phyloP scores from a whole-genome alignment of 2,888 invertebrate genomes.

The Ectemnius lituratus region DNA sequence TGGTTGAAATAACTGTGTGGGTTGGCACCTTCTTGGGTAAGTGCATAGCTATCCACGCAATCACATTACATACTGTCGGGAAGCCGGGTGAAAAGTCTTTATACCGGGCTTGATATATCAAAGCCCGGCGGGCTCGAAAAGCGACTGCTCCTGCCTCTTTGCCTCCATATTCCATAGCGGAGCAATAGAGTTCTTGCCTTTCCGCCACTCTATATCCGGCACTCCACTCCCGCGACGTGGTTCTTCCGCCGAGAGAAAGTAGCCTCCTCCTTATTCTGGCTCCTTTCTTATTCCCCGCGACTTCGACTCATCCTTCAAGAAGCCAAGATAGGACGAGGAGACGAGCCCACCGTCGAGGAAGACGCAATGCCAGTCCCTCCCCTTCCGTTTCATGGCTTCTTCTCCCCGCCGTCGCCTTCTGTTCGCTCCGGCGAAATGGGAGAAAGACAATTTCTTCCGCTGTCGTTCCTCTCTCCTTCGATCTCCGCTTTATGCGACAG shows the following conservation, averaged over 20 bases:
- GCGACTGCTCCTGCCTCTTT: slow-evolving; percentile 13
- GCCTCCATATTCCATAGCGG: slow-evolving; percentile 36
- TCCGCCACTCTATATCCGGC: slow-evolving; percentile 62
- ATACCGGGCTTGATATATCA: slow-evolving; percentile 53
- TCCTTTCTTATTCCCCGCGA: slow-evolving; percentile 22
- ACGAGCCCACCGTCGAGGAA: neutral
- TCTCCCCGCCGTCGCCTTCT: neutral
- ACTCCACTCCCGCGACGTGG: slow-evolving; percentile 51
- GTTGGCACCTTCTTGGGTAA: slow-evolving; percentile 12
- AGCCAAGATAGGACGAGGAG: neutral
- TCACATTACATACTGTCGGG: slow-evolving; percentile 49
- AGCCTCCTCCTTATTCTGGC: slow-evolving; percentile 43
- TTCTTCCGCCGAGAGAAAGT: slow-evolving; percentile 58
- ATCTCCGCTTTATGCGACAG: slow-evolving; percentile 42
- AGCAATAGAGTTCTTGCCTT: slow-evolving; percentile 60
- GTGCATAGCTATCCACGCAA: slow-evolving; percentile 49
- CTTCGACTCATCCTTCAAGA: slow-evolving; percentile 11
- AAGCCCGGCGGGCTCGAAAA: slow-evolving; percentile 48
- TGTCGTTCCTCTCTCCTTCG: slow-evolving; percentile 35
- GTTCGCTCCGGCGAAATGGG: slow-evolving; percentile 17
- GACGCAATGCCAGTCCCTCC: slow-evolving; percentile 14
- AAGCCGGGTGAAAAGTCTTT: slow-evolving; percentile 54
- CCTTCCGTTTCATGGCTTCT: slow-evolving; percentile 12
- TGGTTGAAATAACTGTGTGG: no score
- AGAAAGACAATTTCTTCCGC: slow-evolving; percentile 58